Conservation (phyloP, 1,140 invertebrate genomes). For the Drosophila gunungcola region DNA sequence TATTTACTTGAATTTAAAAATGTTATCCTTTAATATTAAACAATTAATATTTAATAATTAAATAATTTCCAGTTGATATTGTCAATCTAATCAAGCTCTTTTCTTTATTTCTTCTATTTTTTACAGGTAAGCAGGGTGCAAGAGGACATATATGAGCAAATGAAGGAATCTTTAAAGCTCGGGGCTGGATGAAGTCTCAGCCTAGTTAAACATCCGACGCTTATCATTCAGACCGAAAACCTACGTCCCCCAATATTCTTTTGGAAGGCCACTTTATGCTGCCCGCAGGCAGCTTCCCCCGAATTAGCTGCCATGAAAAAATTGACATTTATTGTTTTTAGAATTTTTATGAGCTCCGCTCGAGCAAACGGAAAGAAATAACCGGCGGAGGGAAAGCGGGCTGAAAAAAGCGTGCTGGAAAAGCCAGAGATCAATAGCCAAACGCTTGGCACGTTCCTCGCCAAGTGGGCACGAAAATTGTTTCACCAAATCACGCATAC, state of each 20-base stretch:
- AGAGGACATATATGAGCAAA: background rate
- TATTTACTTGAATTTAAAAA: background rate
- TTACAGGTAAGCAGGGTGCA: conserved; percentile 17
- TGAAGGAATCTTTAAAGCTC: conserved; percentile 24
- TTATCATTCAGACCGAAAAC: conserved; percentile 15
- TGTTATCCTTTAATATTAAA: background rate
- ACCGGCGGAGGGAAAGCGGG: background rate
- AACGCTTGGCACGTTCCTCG: conserved; percentile 35
- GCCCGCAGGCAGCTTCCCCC: conserved; percentile 28
- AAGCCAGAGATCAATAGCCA: conserved; percentile 27
- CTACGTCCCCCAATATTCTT: background rate
- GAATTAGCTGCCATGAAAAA: conserved; percentile 67
- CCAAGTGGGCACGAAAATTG: conserved; percentile 6
- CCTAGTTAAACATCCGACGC: conserved; percentile 51
- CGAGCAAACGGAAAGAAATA: conserved; percentile 1
- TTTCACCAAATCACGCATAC: conserved; percentile 46
- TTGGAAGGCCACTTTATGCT: conserved; percentile 16
- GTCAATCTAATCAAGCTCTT: conserved; percentile 17
- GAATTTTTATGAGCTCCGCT: conserved; percentile 62
- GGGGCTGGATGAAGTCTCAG: conserved; percentile 47
- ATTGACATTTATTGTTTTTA: conserved; percentile 77
- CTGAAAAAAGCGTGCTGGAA: background rate
- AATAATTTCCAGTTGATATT: background rate
- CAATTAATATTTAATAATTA: too few relatives aligned
- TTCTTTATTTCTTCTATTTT: background rate